Evolutionary conservation across 1,140 invertebrate genomes (phyloP), one percentile per base, ranked within the genome.

Genomic region (Geopemphigus sp.): DNA sequence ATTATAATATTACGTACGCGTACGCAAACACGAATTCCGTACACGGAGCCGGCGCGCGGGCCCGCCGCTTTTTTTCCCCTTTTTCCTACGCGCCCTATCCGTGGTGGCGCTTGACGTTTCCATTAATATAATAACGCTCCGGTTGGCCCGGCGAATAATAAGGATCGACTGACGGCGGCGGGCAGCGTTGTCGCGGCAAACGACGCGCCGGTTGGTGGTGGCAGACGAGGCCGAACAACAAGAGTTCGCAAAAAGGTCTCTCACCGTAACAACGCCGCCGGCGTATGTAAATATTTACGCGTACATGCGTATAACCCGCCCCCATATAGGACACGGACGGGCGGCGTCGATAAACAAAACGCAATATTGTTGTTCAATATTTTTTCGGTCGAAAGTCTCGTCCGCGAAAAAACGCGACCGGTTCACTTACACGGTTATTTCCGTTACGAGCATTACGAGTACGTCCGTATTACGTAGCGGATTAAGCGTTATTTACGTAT

Each of bases 211-310:
- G n/a, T n/a, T n/a, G n/a, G n/a, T 57, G 12, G 26, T 8, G 66
- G 15, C 0, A 73, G 39, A 22, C 8, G 1, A 14, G 11, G 26
- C 8, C 8, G 32, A 39, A 73, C 2, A 74, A 32, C 19, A 22
- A 74, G 32, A 57, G 29, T n/a, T 24, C 50, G 57, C 22, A 74
- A 74, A 57, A 59, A 45, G 29, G 19, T 39, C 26, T 11, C n/a
- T 17, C 22, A 12, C 11, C 5, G 11, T 1, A 14, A 50, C 47
- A 6, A 59, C 54, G 29, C 15, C 19, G 63, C 29, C 12, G 22
- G 64, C 22, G 39, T 61, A 76, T 47, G 56, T 76, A 61, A 47
- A 61, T 76, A 76, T 61, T 61, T 76, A 39, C 6, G 56, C 15
- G 22, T 29, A 14, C 12, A 26, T 24, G 22, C 45, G 8, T n/a